Evolutionary conservation across 2,113 vertebrate species (phyloP), one percentile per base, ranked within the genome.

Genomic region (Cynoglossus semilaevis): DNA sequence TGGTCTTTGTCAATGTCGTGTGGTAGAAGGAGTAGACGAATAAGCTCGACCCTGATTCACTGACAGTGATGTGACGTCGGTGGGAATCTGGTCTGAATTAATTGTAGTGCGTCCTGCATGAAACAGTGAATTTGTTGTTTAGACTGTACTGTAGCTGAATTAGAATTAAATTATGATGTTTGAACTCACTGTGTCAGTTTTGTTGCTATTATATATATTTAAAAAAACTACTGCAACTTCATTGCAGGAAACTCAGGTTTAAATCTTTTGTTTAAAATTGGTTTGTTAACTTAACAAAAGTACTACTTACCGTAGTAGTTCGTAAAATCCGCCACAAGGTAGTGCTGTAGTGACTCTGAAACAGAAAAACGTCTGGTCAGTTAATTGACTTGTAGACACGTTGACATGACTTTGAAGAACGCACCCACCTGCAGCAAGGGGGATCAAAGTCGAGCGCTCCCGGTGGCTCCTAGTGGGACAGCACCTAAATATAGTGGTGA

Each of bases 51-150:
- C 88, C 36, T 5, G 58, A 48, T 12, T 69, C 44, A 11, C 0
- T 4, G 0, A 19, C 0, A 0, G 49, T n/a, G 34, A 19, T 0
- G 44, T 5, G 34, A 48, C 7, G 54, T 45, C 45, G 16, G 54
- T 1, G 22, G 67, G 70, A 46, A 15, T 13, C 40, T 19, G 1
- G 55, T 55, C 72, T 29, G 92, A 61, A 80, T 68, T 81, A 64
- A 70, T 81, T 91, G 89, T 94, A 94, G 91, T 92, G 90, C 88
- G 88, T 94, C 91, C 87, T 82, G 95, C 96, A 97, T 96, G 96
- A 93, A 85, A 83, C 91, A 34, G 88, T 95, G 91, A 91, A 91
- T 83, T 83, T 91, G 91, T 93, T 70, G 91, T 94, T 88, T 86
- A 71, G 72, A 73, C 13, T 89, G 92, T 95, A 87, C 84, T 89